Percentiles rank a stretch among this genome's conserved stretches.
Evolutionary conservation across 2,797 vertebrate genomes (phyloP).

Genomic region (Malurus splendens): DNA sequence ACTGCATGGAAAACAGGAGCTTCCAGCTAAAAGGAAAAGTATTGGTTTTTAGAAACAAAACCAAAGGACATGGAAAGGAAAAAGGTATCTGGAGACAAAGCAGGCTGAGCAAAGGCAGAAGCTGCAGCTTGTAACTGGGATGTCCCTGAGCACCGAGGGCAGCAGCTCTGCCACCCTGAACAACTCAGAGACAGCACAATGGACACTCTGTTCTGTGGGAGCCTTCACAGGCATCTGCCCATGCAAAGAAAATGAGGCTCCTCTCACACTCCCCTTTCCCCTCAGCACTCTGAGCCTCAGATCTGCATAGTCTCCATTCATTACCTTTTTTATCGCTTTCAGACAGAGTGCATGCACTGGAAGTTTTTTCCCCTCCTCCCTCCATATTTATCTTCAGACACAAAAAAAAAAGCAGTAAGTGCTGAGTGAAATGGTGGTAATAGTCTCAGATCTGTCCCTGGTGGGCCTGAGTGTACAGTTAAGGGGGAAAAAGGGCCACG

Average conservation of each 20-base stretch:
- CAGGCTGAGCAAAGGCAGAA: neutral
- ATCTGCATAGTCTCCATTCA: neutral
- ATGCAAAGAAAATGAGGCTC: neutral
- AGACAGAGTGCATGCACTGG: neutral
- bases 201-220: neutral
- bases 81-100: neutral
- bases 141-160: neutral
- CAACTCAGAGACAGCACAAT: neutral
- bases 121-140: neutral
- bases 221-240: neutral
- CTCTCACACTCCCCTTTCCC: neutral
- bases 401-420: neutral
- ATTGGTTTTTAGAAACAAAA: neutral
- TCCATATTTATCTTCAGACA: neutral
- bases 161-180: neutral
- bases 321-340: neutral
- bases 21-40: neutral
- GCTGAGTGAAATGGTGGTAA: constrained; percentile 9
- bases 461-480: neutral
- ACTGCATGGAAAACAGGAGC: neutral
- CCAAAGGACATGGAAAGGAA: neutral
- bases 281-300: neutral
- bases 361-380: neutral
- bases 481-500: neutral
- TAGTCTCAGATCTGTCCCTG: constrained; percentile 22